These are phyloP conservation scores for Dasypus novemcinctus DNA, from an alignment of 2,113 vertebrate genomes.

Conservation along the genomic window DNA sequence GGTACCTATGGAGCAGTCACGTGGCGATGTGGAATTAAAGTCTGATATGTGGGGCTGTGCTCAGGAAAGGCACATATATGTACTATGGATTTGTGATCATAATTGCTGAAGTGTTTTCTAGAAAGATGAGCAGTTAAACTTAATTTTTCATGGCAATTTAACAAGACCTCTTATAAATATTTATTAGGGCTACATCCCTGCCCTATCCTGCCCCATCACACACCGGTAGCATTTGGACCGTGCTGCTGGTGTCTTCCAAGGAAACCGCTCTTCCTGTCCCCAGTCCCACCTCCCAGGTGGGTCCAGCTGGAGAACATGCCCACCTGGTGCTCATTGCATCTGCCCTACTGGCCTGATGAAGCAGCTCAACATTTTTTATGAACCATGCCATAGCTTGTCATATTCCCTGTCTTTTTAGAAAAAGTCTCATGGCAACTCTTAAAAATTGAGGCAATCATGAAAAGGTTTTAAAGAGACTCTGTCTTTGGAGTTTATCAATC, in stretches of 20 bases:
- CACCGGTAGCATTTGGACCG: accelerated
- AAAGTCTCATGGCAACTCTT: neutral
- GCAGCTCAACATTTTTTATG: accelerated
- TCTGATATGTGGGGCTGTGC: neutral
- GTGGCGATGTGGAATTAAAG: neutral
- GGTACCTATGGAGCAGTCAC: neutral
- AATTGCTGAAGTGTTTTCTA: neutral
- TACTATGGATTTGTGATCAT: neutral
- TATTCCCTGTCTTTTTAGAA: neutral
- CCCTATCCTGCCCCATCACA: neutral
- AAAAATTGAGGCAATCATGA: neutral
- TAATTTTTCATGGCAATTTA: neutral
- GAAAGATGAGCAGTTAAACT: neutral
- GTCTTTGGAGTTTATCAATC: neutral
- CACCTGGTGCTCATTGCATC: neutral
- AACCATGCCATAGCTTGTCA: neutral
- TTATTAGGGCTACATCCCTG: accelerated
- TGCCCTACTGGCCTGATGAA: neutral
- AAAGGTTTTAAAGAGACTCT: neutral
- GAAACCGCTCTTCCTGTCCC: neutral
- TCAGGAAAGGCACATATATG: neutral
- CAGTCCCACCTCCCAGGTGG: no score
- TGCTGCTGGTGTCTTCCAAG: accelerated
- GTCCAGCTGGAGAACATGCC: accelerated
- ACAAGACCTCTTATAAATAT: neutral